Base-by-base conservation (phyloP, 2,888 invertebrate genomes). In the Volucella bombylans region DNA sequence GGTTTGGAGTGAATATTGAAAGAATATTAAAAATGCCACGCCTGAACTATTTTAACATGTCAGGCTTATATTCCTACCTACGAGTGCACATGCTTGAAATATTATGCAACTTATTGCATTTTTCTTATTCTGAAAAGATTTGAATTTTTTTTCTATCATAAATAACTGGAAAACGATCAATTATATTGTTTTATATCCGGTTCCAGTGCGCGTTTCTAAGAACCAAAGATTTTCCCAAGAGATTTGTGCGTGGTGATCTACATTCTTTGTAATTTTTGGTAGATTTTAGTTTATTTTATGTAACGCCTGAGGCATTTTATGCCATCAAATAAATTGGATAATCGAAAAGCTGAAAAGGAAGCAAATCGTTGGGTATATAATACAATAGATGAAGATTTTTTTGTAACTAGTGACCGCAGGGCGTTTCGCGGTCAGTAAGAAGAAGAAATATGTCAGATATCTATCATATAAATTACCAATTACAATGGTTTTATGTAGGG, bases 391-490 rank as follows among this genome's bases (percentile, higher is more conserved):
- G 43, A 43, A 52, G 41, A 12, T 52, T 59, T 12, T 50, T 4
- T 68, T 50, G 52, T 57, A 39, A 47, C 50, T 49, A 77, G 69
- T 69, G 77, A 69, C 77, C 77, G 77, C 69, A 64, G 78, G 78
- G 69, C 64, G 78, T 78, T 64, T 78, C 64, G 78, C 69, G 78
- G 78, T 69, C 78, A 78, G 55, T 45, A 68, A 10, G 54, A 64
- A 49, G 49, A 49, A 49, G 54, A 78, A 78, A 78, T 78, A 55
- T 78, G 69, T 78, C 69, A 78, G 78, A 78, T 78, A 71, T 78
- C 49, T 69, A 78, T 78, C 78, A 64, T 62, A 78, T 78, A 64
- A 78, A 78, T 78, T 69, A 78, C 57, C 78, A 71, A 55, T 64
- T 50, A 78, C 78, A 78, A 78, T 64, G 65, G 23, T 43, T 41